A percentile compares a stretch with the other conserved stretches of the same genome.
These are phyloP conservation scores for Diaperis boleti DNA, from an alignment of 2,888 invertebrate genomes.

Conservation along the genomic window DNA sequence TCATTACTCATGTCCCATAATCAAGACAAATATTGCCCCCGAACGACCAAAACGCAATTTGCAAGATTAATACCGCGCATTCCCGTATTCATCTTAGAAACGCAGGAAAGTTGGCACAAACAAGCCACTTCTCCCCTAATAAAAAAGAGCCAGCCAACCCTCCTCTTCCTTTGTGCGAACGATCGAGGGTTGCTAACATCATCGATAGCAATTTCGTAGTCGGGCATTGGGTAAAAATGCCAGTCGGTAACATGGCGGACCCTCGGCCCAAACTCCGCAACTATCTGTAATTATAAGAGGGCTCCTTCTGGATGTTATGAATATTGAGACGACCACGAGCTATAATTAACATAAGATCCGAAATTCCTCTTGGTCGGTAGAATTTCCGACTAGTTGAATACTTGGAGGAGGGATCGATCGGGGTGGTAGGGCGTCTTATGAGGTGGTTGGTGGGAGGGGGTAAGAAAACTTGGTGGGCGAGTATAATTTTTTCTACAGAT, in stretches of 20 bases:
- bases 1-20: constrained; percentile 58
- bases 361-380: constrained; percentile 49
- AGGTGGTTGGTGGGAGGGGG: too few relatives aligned
- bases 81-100: constrained; percentile 54
- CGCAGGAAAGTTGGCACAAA: constrained; percentile 50
- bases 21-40: constrained; percentile 62
- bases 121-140: constrained; percentile 28
- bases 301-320: constrained; percentile 60
- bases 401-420: constrained; percentile 24
- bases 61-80: constrained; percentile 59
- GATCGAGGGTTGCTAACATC: constrained; percentile 45
- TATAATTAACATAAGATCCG: constrained; percentile 64
- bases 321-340: constrained; percentile 64
- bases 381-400: constrained; percentile 25
- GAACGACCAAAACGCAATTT: constrained; percentile 59
- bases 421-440: constrained; percentile 6
- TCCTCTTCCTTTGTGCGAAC: constrained; percentile 36
- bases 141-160: constrained; percentile 24
- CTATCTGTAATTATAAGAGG: constrained; percentile 60
- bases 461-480: too few relatives aligned
- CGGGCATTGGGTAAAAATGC: constrained; percentile 51
- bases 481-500: too few relatives aligned
- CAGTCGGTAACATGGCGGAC: constrained; percentile 33
- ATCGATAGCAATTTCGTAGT: constrained; percentile 51
- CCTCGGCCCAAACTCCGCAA: constrained; percentile 55